Base-by-base conservation (phyloP, 2,888 invertebrate species). In the Monoplex corrugatus region DNA sequence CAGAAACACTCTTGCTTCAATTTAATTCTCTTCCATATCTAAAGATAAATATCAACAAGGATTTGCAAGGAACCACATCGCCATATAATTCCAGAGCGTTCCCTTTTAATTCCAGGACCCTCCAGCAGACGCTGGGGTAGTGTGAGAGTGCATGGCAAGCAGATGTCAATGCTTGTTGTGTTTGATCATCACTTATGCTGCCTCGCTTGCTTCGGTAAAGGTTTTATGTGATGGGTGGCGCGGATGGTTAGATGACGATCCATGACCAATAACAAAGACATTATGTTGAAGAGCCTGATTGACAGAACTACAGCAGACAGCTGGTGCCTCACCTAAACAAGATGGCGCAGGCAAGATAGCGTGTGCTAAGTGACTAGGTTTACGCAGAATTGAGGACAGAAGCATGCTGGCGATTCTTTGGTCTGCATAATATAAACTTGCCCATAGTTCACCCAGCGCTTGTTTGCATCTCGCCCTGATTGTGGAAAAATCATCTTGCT, bases 101-200 rank as follows among this genome's bases (percentile, higher is more conserved):
- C 32, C 23, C 38, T 72, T 68, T 72, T 86, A 72, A 86, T 40
- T 86, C 68, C 32, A 57, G 57, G 23, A 16, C 23, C 57, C n/a
- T 3, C n/a, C 35, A 23, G n/a, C n/a, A n/a, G 44, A 10, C 38
- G 35, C 13, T 10, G 28, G 8, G n/a, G 32, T 38, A 85, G 16
- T 16, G 40, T n/a, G n/a, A n/a, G n/a, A n/a, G n/a, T n/a, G n/a
- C 45, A 40, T 45, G 23, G 63, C 44, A 35, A 45, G 80, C 87
- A 87, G 87, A 87, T 87, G 87, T 38, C 75, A 40, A 57, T 87
- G 87, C 82, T 87, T 87, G 80, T 78, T 40, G 28, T 32, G 87
- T 82, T 82, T 87, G 87, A 87, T 87, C 87, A 87, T 87, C 87
- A 43, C 80, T 87, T 80, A 82, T 82, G 78, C 50, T 6, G 43